A percentile compares a stretch with the other conserved stretches of the same genome.
Evolutionary conservation across 1,140 invertebrate genomes (phyloP).

Genomic region (Drosophila auraria): DNA sequence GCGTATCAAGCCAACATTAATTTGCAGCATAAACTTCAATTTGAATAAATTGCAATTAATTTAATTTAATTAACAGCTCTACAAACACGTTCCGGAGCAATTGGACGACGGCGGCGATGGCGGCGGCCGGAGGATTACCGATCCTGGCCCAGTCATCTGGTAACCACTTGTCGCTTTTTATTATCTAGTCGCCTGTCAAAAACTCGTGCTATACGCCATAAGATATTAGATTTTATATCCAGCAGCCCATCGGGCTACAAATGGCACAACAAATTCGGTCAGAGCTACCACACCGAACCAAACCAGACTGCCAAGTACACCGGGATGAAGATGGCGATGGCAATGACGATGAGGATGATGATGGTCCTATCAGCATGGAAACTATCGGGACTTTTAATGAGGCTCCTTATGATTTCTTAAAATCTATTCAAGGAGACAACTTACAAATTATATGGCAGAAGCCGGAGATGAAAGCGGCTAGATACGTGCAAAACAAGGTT

Average conservation of each 20-base stretch:
- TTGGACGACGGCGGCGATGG: slow-evolving; percentile 2
- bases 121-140: slow-evolving; percentile 23
- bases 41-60: slow-evolving; percentile 53
- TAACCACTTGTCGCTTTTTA: slow-evolving; percentile 72
- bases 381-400: slow-evolving; percentile 53
- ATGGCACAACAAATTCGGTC: slow-evolving; percentile 74
- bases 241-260: slow-evolving; percentile 50
- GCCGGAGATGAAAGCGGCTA: slow-evolving; percentile 12
- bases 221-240: slow-evolving; percentile 67
- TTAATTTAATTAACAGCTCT: slow-evolving; percentile 72
- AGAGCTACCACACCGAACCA: slow-evolving; percentile 54
- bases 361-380: slow-evolving; percentile 43
- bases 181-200: slow-evolving; percentile 76
- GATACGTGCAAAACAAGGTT: background rate
- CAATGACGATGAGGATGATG: slow-evolving; percentile 27
- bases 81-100: slow-evolving; percentile 57
- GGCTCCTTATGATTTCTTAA: slow-evolving; percentile 69
- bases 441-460: slow-evolving; percentile 69
- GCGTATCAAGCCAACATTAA: slow-evolving; percentile 31
- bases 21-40: slow-evolving; percentile 36
- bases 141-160: slow-evolving; percentile 43
- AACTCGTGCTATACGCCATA: slow-evolving; percentile 68
- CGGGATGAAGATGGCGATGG: slow-evolving; percentile 33
- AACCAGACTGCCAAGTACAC: slow-evolving; percentile 5
- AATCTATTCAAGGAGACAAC: slow-evolving; percentile 72